These are phyloP conservation scores for Boleophthalmus pectinirostris DNA, from an alignment of 2,113 vertebrate species.

Conservation along the genomic window DNA sequence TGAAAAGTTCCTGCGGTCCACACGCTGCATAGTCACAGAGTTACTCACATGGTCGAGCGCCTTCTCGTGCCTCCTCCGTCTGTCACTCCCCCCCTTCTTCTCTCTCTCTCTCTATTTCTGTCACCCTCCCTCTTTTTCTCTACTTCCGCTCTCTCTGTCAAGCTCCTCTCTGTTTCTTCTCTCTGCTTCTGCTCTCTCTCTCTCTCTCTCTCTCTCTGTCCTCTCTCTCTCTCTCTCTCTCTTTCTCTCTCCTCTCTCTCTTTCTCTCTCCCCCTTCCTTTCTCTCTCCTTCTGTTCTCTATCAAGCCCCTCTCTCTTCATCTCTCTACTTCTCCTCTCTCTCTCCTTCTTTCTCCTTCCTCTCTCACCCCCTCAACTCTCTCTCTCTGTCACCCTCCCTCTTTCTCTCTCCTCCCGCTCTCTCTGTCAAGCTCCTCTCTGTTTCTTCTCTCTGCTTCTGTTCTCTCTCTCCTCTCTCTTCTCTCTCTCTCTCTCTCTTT, in stretches of 20 bases:
- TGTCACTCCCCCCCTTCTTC: background rate
- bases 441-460: too few relatives aligned
- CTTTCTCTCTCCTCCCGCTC: conserved; percentile 55
- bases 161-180: too few relatives aligned
- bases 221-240: background rate
- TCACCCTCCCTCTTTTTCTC: background rate
- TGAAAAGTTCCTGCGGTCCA: conserved; percentile 53
- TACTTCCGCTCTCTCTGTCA: too few relatives aligned
- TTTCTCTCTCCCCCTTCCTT: background rate
- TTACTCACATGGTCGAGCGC: conserved; percentile 39
- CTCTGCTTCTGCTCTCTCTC: too few relatives aligned
- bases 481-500: background rate
- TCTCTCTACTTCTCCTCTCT: too few relatives aligned
- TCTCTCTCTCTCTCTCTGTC: too few relatives aligned
- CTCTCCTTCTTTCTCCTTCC: too few relatives aligned
- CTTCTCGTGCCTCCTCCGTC: background rate
- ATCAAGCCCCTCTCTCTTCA: too few relatives aligned
- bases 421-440: background rate
- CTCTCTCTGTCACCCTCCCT: background rate
- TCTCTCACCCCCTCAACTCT: background rate
- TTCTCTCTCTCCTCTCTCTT: conserved; percentile 60
- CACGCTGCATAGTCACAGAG: conserved; percentile 50
- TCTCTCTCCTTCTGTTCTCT: background rate
- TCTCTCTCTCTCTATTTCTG: background rate
- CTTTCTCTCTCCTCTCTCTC: conserved; percentile 55